phyloP scores from a whole-genome alignment of 2,797 vertebrate genomes.

The Coregonus sp. region DNA sequence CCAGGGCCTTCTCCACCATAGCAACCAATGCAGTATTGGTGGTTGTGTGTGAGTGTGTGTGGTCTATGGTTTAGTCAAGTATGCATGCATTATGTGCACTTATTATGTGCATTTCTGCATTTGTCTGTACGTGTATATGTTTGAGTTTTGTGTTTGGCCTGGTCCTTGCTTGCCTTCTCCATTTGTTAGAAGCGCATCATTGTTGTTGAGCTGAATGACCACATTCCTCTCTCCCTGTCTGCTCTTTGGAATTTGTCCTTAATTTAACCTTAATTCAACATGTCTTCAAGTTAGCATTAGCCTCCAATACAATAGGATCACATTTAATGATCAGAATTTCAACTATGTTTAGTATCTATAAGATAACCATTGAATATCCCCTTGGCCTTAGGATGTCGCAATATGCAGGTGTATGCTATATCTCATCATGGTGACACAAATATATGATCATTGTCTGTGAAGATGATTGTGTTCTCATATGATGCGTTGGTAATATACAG shows the following conservation, averaged over 20 bases:
- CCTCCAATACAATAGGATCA: neutral
- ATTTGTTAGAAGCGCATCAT: conserved; percentile 4
- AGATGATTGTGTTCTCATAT: too few relatives aligned
- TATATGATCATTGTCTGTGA: too few relatives aligned
- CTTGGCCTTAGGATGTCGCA: neutral
- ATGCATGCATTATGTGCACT: neutral
- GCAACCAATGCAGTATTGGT: conserved; percentile 6
- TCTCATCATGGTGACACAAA: too few relatives aligned
- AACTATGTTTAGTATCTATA: conserved; percentile 1
- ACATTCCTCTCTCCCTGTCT: neutral
- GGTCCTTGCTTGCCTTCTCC: conserved; percentile 19
- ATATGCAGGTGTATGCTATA: too few relatives aligned
- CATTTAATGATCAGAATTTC: neutral
- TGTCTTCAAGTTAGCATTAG: neutral
- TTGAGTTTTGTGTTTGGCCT: neutral
- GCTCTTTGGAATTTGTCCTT: conserved; percentile 21
- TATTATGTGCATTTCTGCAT: neutral
- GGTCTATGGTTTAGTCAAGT: conserved; percentile 7
- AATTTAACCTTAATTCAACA: neutral
- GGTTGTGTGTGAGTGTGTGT: conserved; percentile 39
- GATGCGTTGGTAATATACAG: too few relatives aligned
- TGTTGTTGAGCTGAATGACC: conserved; percentile 13
- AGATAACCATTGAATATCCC: neutral
- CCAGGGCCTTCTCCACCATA: neutral
- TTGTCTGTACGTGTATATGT: neutral